Evolutionary conservation across 1,140 invertebrate genomes (phyloP), one percentile per base, ranked within the genome.

Genomic region (Phocides pigmalion): DNA sequence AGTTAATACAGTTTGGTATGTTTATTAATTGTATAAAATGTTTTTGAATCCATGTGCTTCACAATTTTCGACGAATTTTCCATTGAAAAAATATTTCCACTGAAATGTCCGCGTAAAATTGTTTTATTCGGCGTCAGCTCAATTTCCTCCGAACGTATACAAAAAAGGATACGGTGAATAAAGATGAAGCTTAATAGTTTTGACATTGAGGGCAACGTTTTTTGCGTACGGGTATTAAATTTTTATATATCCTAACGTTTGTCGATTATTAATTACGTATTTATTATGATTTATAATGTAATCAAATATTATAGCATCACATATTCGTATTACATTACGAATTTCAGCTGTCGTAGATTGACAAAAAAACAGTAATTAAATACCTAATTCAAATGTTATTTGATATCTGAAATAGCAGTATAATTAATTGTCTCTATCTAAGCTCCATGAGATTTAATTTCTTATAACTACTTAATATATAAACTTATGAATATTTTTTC

Each of bases 101-200:
- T 58, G 41, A 58, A 58, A 58, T 58, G 41, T 58, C 54, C 25
- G 42, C 54, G 54, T 32, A 16, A 58, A 58, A 58, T 58, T 58
- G 54, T 58, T 58, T 46, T 58, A 46, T 41, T 58, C 54, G 22
- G 39, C 54, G 20, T 58, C 54, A 41, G 54, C 54, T 46, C 54
- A 58, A 58, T 58, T 58, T 58, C 42, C 41, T 39, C 54, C 41
- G 41, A 58, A 58, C 54, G 54, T 39, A 58, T 25, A 58, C 54
- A 58, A 58, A 50, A 58, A 46, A 39, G 54, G 54, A 46, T 46
- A 28, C 37, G 14, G 22, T 58, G 54, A 56, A 56, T 56, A 56
- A 58, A 58, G 41, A 46, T 58, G 41, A 58, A 46, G 54, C 54
- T 46, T 32, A 58, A 58, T 58, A 28, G 54, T 58, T 58, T 58